These are phyloP conservation scores for Telenomus remus DNA, from an alignment of 1,140 invertebrate genomes.

Conservation along the genomic window DNA sequence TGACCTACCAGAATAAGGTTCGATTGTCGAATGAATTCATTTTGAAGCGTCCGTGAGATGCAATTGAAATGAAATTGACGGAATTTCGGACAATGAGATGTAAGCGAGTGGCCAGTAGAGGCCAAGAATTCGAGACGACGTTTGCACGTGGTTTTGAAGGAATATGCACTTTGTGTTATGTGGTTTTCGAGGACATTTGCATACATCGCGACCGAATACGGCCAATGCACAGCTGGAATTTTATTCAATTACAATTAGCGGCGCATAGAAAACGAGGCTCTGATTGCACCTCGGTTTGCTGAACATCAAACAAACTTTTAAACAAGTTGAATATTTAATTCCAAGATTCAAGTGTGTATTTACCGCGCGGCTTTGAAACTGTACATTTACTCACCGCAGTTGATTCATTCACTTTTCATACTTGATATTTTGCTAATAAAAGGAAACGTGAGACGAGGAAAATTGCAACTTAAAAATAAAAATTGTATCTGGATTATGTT, in stretches of 20 bases:
- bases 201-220: constrained; percentile 45
- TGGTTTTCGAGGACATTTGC: constrained; percentile 19
- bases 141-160: constrained; percentile 31
- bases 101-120: no score
- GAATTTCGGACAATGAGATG: constrained; percentile 1
- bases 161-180: constrained; percentile 8
- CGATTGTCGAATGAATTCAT: no score
- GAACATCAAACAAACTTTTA: neutral
- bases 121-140: constrained; percentile 10
- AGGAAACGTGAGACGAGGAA: no score
- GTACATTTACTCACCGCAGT: no score
- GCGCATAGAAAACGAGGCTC: constrained; percentile 9
- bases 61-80: constrained; percentile 15
- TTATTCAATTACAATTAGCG: constrained; percentile 41
- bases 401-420: no score
- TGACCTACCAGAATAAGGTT: no score
- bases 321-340: constrained; percentile 5
- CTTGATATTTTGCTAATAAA: no score
- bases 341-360: neutral
- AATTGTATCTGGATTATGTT: constrained; percentile 20
- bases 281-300: constrained; percentile 17
- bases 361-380: neutral
- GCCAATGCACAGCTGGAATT: constrained; percentile 42
- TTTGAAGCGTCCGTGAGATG: no score
- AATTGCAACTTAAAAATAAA: no score